Evolutionary conservation across 2,888 invertebrate species (phyloP).

Genomic region (Chalcis sispes): DNA sequence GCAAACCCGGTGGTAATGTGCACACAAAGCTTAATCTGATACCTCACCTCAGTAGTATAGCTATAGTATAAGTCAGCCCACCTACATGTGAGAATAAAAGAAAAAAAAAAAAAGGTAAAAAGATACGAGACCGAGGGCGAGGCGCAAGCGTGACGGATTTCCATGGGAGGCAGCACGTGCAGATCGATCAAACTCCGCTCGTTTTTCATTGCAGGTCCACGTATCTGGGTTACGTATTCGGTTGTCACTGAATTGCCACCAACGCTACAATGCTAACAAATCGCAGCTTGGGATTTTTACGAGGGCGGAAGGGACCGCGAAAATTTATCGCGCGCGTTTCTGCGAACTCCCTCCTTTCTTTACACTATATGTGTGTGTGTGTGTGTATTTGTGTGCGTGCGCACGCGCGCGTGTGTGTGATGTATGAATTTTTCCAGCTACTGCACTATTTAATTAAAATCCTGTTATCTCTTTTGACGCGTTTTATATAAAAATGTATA

Average conservation of each 20-base stretch:
- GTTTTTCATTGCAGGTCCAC: conserved; percentile 54
- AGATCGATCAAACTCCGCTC: conserved; percentile 63
- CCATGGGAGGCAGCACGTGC: conserved; percentile 59
- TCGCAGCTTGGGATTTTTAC: conserved; percentile 54
- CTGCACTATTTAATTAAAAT: conserved; percentile 25
- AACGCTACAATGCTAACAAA: conserved; percentile 56
- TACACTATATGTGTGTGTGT: too few species aligned
- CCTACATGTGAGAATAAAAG: too few species aligned
- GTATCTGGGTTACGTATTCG: conserved; percentile 48
- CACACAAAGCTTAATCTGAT: too few species aligned
- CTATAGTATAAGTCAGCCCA: too few species aligned
- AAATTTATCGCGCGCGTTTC: conserved; percentile 35
- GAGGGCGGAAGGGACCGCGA: conserved; percentile 6
- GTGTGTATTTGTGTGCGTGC: too few species aligned
- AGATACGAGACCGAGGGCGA: too few species aligned
- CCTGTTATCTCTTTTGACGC: conserved; percentile 10
- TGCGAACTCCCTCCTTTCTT: background rate
- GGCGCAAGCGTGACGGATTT: conserved; percentile 64
- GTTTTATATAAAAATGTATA: background rate
- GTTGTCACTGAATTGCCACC: conserved; percentile 44
- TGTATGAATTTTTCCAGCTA: conserved; percentile 2
- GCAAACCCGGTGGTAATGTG: too few species aligned
- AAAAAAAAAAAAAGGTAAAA: too few species aligned
- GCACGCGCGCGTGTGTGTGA: too few species aligned
- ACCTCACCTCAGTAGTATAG: too few species aligned